Base-by-base conservation (phyloP, 1,140 invertebrate species). In the Eurosta solidaginis region DNA sequence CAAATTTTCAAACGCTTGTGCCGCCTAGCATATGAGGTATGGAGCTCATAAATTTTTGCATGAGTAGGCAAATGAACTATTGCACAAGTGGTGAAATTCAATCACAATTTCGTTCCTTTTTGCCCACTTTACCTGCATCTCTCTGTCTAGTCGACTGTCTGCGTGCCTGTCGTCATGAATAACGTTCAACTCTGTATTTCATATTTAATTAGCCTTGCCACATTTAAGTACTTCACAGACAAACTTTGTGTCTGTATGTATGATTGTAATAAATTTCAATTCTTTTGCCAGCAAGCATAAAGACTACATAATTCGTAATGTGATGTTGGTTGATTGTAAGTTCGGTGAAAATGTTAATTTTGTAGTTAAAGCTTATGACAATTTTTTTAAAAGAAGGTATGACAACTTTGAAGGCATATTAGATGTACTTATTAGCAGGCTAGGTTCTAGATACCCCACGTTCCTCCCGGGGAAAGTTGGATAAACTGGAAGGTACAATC, bases 131-230 rank as follows among this genome's bases (percentile, higher is more conserved):
- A 10, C 20, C 17, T n/a, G 0, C 22, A 27, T 14, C 47, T 4
- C 49, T n/a, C 20, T 22, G 1, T 25, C 49, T 52, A 25, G 27
- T 0, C 29, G 12, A 20, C 9, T 29, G 59, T 6, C 33, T 17
- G 7, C 33, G 6, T 33, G 3, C 6, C 5, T 17, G 20, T 4
- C 17, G 1, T n/a, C 12, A 1, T 29, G 17, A 68, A 9, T 68
- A n/a, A n/a, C n/a, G n/a, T n/a, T 17, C 10, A 22, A 22, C 33
- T 20, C 29, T 59, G 17, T 33, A 68, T 68, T 68, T 40, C 33
- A 20, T 20, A 68, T 68, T 68, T 68, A 68, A 68, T 68, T 40
- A 20, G 33, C 40, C 17, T 68, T 68, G 59, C 29, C 59, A 68
- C 59, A 42, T 68, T 36, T 42, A 29, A 68, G 36, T 14, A 68